Evolutionary conservation across 2,888 invertebrate genomes (phyloP), one percentile per base, ranked within the genome.

Genomic region (Trimorus sp.): DNA sequence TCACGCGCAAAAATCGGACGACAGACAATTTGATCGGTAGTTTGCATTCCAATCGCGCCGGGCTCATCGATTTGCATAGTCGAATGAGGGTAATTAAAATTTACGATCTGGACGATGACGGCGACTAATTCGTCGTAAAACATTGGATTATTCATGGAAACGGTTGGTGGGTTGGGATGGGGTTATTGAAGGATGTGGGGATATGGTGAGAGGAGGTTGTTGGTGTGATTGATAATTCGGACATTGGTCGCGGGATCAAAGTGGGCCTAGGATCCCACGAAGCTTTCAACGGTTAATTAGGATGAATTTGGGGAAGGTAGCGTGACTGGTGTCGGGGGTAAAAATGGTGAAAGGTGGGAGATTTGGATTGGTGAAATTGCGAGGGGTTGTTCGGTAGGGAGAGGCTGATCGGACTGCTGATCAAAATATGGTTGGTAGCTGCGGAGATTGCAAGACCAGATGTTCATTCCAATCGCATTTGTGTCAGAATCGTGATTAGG

Each of bases 1-100:
- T 84, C 82, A 85, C 85, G 83, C 84, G 85, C 85, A 87, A 88
- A 88, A 88, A 88, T 88, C 85, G 26, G 26, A 88, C 86, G 83
- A 69, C 58, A 58, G 38, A 42, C 69, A 62, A 77, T 77, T 77
- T 62, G 26, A 40, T 66, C 49, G n/a, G 36, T n/a, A 53, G 59
- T 68, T 66, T 75, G 68, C 68, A 66, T 49, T 48, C 53, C 66
- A 16, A 26, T 26, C 60, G 68, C 42, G 7, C 14, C 63, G 26
- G n/a, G 66, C 51, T 59, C 48, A 68, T 75, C 70, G 49, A 71
- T 78, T 78, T 71, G 54, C 78, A 78, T 78, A 66, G 60, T 60
- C 66, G 78, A 78, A 66, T 76, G 14, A n/a, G 42, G 65, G 49
- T 68, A 73, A 79, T 79, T 78, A 71, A 66, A 71, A 71, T 60